Evolutionary conservation across 92 coral and sea anemone species (phyloP).

Genomic region (Umimayanthus chanpuru): DNA sequence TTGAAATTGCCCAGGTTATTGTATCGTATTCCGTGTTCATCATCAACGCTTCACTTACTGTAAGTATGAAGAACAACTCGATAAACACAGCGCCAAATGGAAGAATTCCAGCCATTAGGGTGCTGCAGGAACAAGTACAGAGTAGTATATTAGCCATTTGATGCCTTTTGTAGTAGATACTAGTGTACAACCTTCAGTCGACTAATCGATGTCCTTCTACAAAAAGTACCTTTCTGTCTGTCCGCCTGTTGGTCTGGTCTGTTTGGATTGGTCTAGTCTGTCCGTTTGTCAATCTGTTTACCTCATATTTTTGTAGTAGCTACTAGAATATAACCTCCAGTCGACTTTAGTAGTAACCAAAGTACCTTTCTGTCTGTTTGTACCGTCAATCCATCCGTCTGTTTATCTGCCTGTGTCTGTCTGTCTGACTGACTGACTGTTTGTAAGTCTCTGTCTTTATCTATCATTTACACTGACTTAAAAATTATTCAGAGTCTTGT

Average conservation of each 20-base stretch:
- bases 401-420: background rate
- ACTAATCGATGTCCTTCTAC: background rate
- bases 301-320: background rate
- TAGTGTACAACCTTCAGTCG: background rate
- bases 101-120: slow-evolving; percentile 91
- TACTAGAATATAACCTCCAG: background rate
- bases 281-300: background rate
- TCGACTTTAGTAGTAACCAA: background rate
- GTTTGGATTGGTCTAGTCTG: background rate
- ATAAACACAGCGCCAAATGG: slow-evolving; percentile 99
- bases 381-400: background rate
- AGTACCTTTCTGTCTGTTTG: background rate
- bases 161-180: background rate
- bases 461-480: background rate
- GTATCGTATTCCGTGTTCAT: background rate
- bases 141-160: background rate
- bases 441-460: background rate
- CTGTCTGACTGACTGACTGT: background rate
- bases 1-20: background rate
- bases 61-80: slow-evolving; percentile 94
- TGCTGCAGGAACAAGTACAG: slow-evolving; percentile 49
- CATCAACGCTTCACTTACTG: slow-evolving; percentile 67
- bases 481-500: background rate
- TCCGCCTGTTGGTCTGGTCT: background rate
- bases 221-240: background rate